phyloP scores from a whole-genome alignment of 2,797 vertebrate genomes.

The Saxicola maurus region DNA sequence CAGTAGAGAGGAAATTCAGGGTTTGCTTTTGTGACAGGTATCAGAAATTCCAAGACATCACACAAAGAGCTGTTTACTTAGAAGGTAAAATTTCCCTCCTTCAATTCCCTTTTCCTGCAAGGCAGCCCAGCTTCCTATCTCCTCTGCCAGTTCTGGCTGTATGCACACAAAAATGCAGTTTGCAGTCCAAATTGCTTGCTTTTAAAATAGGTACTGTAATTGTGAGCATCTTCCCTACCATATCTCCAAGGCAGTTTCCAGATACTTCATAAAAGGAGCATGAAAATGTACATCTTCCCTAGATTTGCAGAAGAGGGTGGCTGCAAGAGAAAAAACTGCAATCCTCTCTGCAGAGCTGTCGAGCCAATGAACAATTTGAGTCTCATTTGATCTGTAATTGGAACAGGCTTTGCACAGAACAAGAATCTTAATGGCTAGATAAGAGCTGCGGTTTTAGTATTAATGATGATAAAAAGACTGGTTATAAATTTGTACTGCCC shows the following conservation, averaged over 20 bases:
- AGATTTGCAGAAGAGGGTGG: not conserved
- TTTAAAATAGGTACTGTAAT: not conserved
- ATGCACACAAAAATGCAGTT: not conserved
- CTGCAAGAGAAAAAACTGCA: not conserved
- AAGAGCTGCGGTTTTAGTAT: not conserved
- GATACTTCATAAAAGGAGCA: not conserved
- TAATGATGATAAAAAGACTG: not conserved
- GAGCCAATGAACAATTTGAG: not conserved
- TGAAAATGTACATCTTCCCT: not conserved
- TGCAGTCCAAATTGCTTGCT: not conserved
- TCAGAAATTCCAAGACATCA: not conserved
- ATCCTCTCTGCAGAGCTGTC: slow-evolving; percentile 4
- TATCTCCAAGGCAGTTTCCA: not conserved
- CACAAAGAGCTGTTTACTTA: not conserved
- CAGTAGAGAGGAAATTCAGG: not conserved
- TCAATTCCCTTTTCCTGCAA: not conserved
- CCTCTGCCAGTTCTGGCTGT: not conserved
- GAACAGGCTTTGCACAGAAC: slow-evolving; percentile 12
- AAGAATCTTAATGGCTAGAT: not conserved
- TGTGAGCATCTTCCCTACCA: not conserved
- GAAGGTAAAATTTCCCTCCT: not conserved
- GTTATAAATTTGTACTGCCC: not conserved
- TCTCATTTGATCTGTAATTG: slow-evolving; percentile 12
- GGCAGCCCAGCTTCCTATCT: not conserved
- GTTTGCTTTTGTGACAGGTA: not conserved